A percentile compares a stretch with the other conserved stretches of the same genome.
Conservation (phyloP, 2,113 vertebrate species). For the Lethenteron reissneri region DNA sequence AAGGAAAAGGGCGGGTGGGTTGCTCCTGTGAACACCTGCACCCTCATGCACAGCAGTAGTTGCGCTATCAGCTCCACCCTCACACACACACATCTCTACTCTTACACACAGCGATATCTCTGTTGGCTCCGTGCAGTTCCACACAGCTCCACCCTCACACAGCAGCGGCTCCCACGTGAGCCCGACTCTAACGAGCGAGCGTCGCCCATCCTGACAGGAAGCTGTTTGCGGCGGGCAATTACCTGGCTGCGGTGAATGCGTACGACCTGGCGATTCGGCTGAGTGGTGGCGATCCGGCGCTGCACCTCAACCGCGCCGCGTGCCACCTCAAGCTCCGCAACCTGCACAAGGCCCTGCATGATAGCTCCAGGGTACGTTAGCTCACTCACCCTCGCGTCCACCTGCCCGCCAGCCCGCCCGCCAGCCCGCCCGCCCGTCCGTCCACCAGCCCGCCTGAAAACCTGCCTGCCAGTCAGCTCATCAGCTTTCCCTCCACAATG, state of each 20-base stretch:
- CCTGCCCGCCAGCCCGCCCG: no score
- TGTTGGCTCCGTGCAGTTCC: no score
- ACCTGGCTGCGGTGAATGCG: constrained; percentile 51
- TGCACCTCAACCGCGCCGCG: constrained; percentile 70
- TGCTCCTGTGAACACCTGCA: neutral
- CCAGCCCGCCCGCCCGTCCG: no score
- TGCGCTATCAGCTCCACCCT: neutral
- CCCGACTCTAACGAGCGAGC: neutral
- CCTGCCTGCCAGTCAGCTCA: no score
- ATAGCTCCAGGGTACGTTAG: constrained; percentile 49
- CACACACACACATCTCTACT: neutral
- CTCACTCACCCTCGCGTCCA: no score
- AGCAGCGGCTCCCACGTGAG: neutral
- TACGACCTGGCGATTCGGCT: constrained; percentile 55
- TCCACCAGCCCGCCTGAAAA: no score
- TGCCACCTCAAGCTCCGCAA: constrained; percentile 74
- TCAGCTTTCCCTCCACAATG: no score
- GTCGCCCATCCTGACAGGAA: constrained; percentile 29
- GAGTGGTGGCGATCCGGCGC: constrained; percentile 33
- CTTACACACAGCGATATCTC: no score
- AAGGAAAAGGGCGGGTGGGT: constrained; percentile 86
- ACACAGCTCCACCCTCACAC: neutral
- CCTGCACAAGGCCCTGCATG: constrained; percentile 65
- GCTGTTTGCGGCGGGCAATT: constrained; percentile 48
- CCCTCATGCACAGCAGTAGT: neutral